A percentile compares a stretch with the other conserved stretches of the same genome.
phyloP scores from a whole-genome alignment of 2,888 invertebrate species.

The Tetropium fuscum region DNA sequence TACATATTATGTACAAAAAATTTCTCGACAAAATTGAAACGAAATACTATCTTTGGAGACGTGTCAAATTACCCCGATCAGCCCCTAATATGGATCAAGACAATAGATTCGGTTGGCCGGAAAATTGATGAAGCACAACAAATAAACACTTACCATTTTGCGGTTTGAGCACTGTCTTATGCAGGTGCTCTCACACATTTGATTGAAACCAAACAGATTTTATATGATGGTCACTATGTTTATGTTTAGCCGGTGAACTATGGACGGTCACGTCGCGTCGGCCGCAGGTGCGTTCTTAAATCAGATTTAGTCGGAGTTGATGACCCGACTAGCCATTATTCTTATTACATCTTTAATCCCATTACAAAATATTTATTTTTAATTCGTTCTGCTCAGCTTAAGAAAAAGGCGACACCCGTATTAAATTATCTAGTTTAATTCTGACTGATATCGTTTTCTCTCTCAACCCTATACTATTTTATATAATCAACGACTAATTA shows the following conservation, averaged over 20 bases:
- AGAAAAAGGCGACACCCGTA: constrained; percentile 34
- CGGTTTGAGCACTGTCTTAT: constrained; percentile 26
- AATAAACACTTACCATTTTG: constrained; percentile 31
- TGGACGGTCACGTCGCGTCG: constrained; percentile 60
- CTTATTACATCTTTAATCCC: constrained; percentile 31
- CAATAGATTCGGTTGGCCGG: not conserved
- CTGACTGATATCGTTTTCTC: constrained; percentile 28
- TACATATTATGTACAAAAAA: too few relatives aligned
- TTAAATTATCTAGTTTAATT: constrained; percentile 44
- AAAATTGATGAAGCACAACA: constrained; percentile 7
- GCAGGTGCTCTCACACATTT: constrained; percentile 35
- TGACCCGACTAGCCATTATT: constrained; percentile 34
- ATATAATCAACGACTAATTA: constrained; percentile 36
- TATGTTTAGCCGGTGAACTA: constrained; percentile 58
- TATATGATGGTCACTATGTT: constrained; percentile 40
- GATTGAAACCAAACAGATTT: constrained; percentile 37
- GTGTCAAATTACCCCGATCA: too few relatives aligned
- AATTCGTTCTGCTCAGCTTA: constrained; percentile 32
- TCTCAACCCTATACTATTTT: constrained; percentile 35
- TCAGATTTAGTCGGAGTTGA: constrained; percentile 40
- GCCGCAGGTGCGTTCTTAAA: constrained; percentile 51
- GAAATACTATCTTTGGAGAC: too few relatives aligned
- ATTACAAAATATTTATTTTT: constrained; percentile 41
- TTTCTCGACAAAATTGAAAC: too few relatives aligned
- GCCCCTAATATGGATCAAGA: not conserved